Evolutionary conservation across 2,797 vertebrate species (phyloP), one percentile per base, ranked within the genome.

Genomic region (Syngnathus rostellatus): DNA sequence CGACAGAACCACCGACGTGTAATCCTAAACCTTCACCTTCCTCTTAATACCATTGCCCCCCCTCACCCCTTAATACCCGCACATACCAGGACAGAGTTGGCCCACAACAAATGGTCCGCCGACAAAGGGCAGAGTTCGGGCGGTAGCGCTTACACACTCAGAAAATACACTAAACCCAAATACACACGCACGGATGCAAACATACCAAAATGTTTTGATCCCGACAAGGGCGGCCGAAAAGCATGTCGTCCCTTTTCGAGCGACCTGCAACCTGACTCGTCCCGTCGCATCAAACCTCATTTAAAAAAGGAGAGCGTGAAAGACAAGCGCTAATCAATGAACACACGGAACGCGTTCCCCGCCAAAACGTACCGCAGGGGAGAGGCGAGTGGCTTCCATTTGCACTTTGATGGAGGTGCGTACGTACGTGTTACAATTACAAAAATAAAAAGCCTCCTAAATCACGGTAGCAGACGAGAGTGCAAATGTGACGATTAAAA

Each of bases 101-200:
- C 86, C 86, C 85, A 88, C 87, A 92, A 92, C 91, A 92, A 92
- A 92, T 92, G 89, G 84, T 89, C 79, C 81, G 64, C 79, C 81
- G 79, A 90, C 88, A 91, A 92, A 92, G 91, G 89, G 86, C 90
- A 91, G 87, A 90, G 90, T 89, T 89, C 87, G 77, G 75, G 70
- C 74, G 77, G 86, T 77, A 74, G 79, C 76, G 73, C 77, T 71
- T 73, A 25, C 41, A 45, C 40, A 43, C 38, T 0, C 23, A 6
- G 25, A 17, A 17, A 57, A 31, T 21, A 61, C 5, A 38, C 58
- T 64, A 37, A 58, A 59, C 64, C 45, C 48, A 51, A 25, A 14
- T 58, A 55, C 23, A 40, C 45, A 67, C 58, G 71, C 65, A 62
- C 21, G 64, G 39, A 55, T 8, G 16, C 39, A 17, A 70, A 68